Percentiles rank a stretch among this genome's conserved stretches.
These are phyloP conservation scores for Sebastes vulpes DNA, from an alignment of 2,797 vertebrate species.

Conservation along the genomic window DNA sequence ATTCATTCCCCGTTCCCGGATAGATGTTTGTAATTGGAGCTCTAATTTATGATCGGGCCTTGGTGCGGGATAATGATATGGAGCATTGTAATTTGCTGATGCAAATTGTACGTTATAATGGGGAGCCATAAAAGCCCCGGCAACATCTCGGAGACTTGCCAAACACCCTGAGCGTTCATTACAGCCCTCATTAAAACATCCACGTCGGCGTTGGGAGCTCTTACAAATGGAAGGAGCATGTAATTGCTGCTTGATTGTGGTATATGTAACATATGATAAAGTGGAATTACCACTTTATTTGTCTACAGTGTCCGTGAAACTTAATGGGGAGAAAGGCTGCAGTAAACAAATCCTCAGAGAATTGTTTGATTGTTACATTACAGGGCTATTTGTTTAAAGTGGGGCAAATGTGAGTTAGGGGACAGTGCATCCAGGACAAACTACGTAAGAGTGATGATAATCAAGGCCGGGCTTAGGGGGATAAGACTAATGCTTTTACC, in stretches of 20 bases:
- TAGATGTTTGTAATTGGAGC: constrained; percentile 89
- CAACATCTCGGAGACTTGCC: constrained; percentile 86
- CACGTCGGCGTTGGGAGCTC: constrained; percentile 83
- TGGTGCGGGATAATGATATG: constrained; percentile 86
- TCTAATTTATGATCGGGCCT: constrained; percentile 88
- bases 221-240: constrained; percentile 86
- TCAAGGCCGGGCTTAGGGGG: constrained; percentile 68
- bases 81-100: constrained; percentile 90
- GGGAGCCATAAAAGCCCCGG: constrained; percentile 85
- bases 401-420: constrained; percentile 81
- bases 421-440: constrained; percentile 79
- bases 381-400: constrained; percentile 82
- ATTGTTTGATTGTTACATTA: constrained; percentile 78
- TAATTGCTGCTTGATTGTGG: constrained; percentile 88
- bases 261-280: constrained; percentile 84
- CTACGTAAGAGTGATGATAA: constrained; percentile 72
- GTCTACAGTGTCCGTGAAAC: constrained; percentile 81
- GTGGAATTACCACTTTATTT: constrained; percentile 84
- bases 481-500: constrained; percentile 74
- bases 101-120: constrained; percentile 89
- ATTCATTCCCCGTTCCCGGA: constrained; percentile 77
- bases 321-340: constrained; percentile 79
- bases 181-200: constrained; percentile 88
- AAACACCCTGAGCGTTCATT: constrained; percentile 90
- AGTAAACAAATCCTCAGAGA: constrained; percentile 81